phyloP scores from a whole-genome alignment of 2,888 invertebrate genomes.

The Heliconius charithonia region DNA sequence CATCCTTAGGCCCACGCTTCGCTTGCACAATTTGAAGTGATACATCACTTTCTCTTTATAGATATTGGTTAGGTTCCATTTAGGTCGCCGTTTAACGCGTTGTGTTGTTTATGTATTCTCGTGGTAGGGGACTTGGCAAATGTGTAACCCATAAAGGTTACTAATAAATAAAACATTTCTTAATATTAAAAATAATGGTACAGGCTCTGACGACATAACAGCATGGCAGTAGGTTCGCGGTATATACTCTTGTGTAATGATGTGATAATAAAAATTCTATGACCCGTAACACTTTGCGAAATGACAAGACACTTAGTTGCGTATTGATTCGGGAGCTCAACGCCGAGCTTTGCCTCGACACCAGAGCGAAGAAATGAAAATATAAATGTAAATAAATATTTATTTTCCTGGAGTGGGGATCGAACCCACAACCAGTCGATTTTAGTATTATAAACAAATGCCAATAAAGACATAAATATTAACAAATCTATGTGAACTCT shows the following conservation, averaged over 20 bases:
- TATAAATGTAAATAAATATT: too few relatives aligned
- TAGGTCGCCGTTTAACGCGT: slow-evolving; percentile 69
- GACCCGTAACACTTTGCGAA: not conserved
- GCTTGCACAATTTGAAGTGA: slow-evolving; percentile 67
- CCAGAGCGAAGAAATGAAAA: too few relatives aligned
- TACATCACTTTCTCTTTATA: slow-evolving; percentile 79
- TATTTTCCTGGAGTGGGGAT: too few relatives aligned
- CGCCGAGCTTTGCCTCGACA: too few relatives aligned
- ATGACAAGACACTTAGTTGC: not conserved
- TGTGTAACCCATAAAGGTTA: slow-evolving; percentile 66
- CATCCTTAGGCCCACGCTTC: slow-evolving; percentile 50
- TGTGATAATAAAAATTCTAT: slow-evolving; percentile 4
- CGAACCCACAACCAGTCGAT: too few relatives aligned
- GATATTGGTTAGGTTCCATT: slow-evolving; percentile 68
- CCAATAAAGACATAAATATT: too few relatives aligned
- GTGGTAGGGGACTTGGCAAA: slow-evolving; percentile 59
- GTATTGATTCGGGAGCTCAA: too few relatives aligned
- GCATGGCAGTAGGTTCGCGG: not conserved
- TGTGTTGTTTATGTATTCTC: slow-evolving; percentile 67
- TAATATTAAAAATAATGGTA: slow-evolving; percentile 38
- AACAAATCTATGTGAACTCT: not conserved
- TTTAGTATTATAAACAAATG: too few relatives aligned
- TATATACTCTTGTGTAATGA: slow-evolving; percentile 11
- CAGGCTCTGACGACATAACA: slow-evolving; percentile 21
- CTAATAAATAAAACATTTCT: slow-evolving; percentile 58